Conservation (phyloP, 2,113 vertebrate species). For the Mus spicilegus region DNA sequence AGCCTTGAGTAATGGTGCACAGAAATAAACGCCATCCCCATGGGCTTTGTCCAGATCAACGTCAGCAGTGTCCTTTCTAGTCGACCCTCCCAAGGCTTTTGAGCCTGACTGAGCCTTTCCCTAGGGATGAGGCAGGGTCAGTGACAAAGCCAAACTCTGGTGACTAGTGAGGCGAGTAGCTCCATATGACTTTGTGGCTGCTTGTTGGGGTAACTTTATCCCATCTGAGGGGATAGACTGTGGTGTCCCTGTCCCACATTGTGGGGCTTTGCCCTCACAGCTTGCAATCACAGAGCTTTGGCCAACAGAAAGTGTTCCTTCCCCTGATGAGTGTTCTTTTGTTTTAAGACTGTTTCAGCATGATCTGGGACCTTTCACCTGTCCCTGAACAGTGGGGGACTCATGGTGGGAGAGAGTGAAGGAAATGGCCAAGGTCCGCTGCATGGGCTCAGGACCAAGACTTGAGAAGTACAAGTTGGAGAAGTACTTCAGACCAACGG, state of each 20-base stretch:
- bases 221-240: neutral
- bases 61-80: conserved; percentile 35
- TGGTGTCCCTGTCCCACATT: neutral
- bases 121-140: conserved; percentile 5
- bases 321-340: neutral
- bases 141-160: neutral
- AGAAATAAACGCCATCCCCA: conserved; percentile 33
- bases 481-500: neutral
- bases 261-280: neutral
- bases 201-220: neutral
- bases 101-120: conserved; percentile 6
- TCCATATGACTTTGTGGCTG: neutral
- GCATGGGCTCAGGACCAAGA: fast-evolving
- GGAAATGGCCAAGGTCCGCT: neutral
- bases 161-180: neutral
- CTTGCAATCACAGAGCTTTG: neutral
- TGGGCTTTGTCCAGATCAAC: neutral
- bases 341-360: neutral
- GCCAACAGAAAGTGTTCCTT: neutral
- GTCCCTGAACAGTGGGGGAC: neutral
- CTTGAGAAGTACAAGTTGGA: neutral
- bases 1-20: conserved; percentile 13
- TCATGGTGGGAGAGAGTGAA: neutral
- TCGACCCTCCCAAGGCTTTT: neutral
- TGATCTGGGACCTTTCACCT: neutral